Evolutionary conservation across 2,113 vertebrate genomes (phyloP).

Genomic region (Cacatua alba): DNA sequence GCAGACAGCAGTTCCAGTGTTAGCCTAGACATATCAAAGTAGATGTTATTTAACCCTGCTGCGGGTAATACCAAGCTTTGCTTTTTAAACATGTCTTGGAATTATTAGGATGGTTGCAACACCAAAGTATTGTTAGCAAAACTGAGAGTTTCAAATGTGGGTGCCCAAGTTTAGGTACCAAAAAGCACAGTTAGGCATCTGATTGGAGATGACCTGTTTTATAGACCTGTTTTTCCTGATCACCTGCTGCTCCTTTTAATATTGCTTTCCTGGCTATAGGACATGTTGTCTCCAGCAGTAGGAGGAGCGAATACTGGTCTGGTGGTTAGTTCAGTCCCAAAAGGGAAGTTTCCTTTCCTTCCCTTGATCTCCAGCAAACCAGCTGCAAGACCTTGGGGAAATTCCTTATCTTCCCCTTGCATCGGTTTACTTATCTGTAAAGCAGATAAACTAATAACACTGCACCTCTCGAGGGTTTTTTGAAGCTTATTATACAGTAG

Average conservation of each 20-base stretch:
- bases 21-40: background rate
- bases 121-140: background rate
- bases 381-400: constrained; percentile 26
- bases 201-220: background rate
- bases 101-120: background rate
- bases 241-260: background rate
- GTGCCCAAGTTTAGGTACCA: background rate
- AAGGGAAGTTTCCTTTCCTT: background rate
- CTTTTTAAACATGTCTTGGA: background rate
- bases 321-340: background rate
- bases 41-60: constrained; percentile 2
- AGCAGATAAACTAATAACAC: constrained; percentile 30
- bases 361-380: constrained; percentile 6
- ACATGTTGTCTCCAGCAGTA: background rate
- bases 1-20: constrained; percentile 7
- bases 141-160: background rate
- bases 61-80: background rate
- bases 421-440: constrained; percentile 30
- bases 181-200: background rate
- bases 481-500: background rate
- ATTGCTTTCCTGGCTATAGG: background rate
- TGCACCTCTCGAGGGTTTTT: background rate
- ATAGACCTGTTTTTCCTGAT: background rate
- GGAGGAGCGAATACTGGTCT: background rate
- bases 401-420: constrained; percentile 6